Conservation (phyloP, 1,140 invertebrate species). For the Drosophila azteca region DNA sequence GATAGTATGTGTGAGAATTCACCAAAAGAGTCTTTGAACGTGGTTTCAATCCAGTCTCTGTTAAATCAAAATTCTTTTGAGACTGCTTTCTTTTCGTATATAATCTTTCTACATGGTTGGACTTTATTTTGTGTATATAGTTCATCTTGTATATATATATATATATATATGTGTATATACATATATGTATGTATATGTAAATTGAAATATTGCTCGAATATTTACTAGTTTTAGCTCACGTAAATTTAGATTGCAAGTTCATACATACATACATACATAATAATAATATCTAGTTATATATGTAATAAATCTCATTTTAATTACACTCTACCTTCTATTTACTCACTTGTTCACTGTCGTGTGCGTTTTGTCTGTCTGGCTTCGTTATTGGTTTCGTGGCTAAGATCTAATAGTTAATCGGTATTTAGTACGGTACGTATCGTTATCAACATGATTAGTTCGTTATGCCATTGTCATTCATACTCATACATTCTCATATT, state of each 20-base stretch:
- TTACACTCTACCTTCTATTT: constrained; percentile 69
- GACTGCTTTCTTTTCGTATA: constrained; percentile 28
- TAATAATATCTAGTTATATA: constrained; percentile 47
- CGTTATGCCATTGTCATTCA: constrained; percentile 11
- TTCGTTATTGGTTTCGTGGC: constrained; percentile 52
- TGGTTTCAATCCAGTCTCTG: background rate
- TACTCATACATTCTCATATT: background rate
- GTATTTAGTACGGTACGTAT: constrained; percentile 77
- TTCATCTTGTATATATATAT: constrained; percentile 36
- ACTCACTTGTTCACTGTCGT: constrained; percentile 66
- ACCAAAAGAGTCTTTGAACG: background rate
- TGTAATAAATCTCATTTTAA: constrained; percentile 59
- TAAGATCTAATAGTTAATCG: constrained; percentile 66
- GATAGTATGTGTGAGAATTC: no score
- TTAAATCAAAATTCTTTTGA: background rate
- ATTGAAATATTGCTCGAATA: constrained; percentile 78
- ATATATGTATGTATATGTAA: constrained; percentile 47
- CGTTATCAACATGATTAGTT: constrained; percentile 57
- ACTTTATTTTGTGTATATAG: constrained; percentile 70
- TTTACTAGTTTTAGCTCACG: constrained; percentile 46
- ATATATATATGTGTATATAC: constrained; percentile 50
- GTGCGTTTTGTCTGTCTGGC: constrained; percentile 46
- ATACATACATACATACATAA: constrained; percentile 63
- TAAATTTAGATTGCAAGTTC: constrained; percentile 65
- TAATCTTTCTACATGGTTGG: constrained; percentile 76